Evolutionary conservation across 1,140 invertebrate genomes (phyloP), one percentile per base, ranked within the genome.

Genomic region (Bombus soroeensis): DNA sequence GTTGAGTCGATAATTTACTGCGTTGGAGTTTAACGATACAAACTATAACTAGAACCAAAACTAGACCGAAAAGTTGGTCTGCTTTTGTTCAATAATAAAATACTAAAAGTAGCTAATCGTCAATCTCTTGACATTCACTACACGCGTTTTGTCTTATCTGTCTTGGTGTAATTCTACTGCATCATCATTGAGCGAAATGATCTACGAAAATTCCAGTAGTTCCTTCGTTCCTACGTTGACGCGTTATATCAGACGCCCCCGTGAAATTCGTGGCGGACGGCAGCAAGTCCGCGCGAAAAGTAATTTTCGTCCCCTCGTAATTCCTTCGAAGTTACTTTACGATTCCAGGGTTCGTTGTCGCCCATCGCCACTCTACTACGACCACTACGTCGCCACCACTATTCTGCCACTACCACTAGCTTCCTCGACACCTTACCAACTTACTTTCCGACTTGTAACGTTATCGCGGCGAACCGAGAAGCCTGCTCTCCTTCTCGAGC

Each of bases 381-480:
- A 62, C 41, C 57, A 18, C n/a, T 39, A 39, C 41, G 28, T n/a
- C 22, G 22, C 34, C 34, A 25, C 13, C 70, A 43, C 28, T 25
- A 25, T 34, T 28, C 37, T 39, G 22, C 10, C 68, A 32, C 34
- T 25, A 15, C 32, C 70, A 34, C 59, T 39, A 18, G n/a, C 43
- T 34, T 53, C 5, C 3, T 41, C 18, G 43, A 66, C 80, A n/a
- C 47, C 81, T 84, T 64, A 70, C 81, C 72, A 83, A 87, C 77
- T 83, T 83, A 86, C 86, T 87, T 87, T 73, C 68, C 75, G 70
- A 79, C 82, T 87, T 79, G 74, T 74, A 87, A 87, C 86, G 86
- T 87, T 87, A 87, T 87, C 82, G 57, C 82, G 81, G 81, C 81
- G 82, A 78, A 37, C 53, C 82, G 75, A 66, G n/a, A 64, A 37